Conservation (phyloP, 2,113 vertebrate genomes). For the human region GRCh38 chr11:88581501-88582000, state of each 20-base stretch:
- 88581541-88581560: not conserved
- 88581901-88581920: not conserved
- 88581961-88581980: not conserved
- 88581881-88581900: not conserved
- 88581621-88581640: not conserved
- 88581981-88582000: not conserved
- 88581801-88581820: not conserved
- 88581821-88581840: not conserved
- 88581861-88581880: not conserved
- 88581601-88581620: not conserved
- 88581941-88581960: not conserved
- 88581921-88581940: not conserved
- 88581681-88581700: not conserved
- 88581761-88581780: not conserved
- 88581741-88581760: not conserved
- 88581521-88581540: not conserved
- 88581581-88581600: not conserved
- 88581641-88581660: not conserved
- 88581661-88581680: not conserved
- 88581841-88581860: not conserved
- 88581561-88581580: not conserved
- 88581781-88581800: not conserved
- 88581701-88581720: not conserved
- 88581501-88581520: constrained; percentile 36
- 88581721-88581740: not conserved